Conservation (phyloP, 2,888 invertebrate species). For the Ormyrus rosae region DNA sequence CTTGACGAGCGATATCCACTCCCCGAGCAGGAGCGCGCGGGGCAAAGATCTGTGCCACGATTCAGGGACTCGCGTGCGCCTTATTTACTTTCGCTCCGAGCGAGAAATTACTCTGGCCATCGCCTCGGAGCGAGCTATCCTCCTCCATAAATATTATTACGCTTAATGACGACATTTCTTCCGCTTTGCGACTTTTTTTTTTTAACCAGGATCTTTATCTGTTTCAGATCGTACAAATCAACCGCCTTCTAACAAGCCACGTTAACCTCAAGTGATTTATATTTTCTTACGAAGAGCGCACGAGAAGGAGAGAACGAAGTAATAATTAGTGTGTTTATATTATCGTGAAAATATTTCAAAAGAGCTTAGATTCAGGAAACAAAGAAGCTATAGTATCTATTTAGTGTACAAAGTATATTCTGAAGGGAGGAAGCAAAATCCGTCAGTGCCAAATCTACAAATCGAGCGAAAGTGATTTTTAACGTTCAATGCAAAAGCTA, state of each 20-base stretch:
- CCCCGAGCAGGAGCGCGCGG: neutral
- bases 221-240: constrained; percentile 76
- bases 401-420: constrained; percentile 74
- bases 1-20: too few relatives aligned
- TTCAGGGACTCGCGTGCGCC: constrained; percentile 62
- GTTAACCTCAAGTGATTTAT: constrained; percentile 77
- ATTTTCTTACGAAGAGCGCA: constrained; percentile 72
- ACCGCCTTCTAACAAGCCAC: constrained; percentile 76
- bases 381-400: constrained; percentile 69
- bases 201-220: constrained; percentile 45
- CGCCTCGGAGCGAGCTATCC: constrained; percentile 5
- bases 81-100: constrained; percentile 53
- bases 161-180: constrained; percentile 24
- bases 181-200: constrained; percentile 22
- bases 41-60: constrained; percentile 71
- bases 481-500: constrained; percentile 45
- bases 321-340: constrained; percentile 75
- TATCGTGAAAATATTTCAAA: constrained; percentile 68
- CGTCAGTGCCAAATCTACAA: constrained; percentile 75
- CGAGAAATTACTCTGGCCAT: constrained; percentile 38
- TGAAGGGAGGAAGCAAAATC: constrained; percentile 63
- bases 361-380: constrained; percentile 64
- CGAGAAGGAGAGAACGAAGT: constrained; percentile 54
- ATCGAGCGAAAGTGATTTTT: constrained; percentile 59
- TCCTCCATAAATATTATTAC: constrained; percentile 25